Conservation (phyloP, 2,113 vertebrate genomes). For the Malurus alboscapulatus region DNA sequence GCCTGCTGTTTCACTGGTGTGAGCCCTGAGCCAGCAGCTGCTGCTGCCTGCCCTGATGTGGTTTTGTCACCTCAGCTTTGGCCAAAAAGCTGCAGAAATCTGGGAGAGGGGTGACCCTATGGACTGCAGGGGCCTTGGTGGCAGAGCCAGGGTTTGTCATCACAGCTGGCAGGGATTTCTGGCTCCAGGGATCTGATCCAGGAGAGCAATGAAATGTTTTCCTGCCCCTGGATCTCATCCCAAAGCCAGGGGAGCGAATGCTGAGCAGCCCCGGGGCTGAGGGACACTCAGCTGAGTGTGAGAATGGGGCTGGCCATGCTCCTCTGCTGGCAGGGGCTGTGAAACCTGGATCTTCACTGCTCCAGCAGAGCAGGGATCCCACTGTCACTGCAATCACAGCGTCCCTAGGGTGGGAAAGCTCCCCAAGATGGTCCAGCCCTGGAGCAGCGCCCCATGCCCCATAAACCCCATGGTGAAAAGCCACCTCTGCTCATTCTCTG, state of each 20-base stretch:
- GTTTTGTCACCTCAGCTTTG: background rate
- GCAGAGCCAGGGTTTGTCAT: background rate
- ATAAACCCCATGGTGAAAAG: fast-evolving
- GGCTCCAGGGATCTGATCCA: background rate
- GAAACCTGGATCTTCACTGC: background rate
- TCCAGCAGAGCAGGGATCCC: background rate
- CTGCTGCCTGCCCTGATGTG: background rate
- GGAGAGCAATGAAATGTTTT: background rate
- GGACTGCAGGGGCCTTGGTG: background rate
- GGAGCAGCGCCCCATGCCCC: background rate
- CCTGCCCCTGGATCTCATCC: background rate
- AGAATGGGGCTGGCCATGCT: background rate
- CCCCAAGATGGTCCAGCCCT: background rate
- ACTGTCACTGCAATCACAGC: background rate
- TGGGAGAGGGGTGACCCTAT: background rate
- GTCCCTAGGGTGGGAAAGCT: background rate
- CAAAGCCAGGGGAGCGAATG: background rate
- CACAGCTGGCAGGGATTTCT: background rate
- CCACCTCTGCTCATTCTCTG: fast-evolving
- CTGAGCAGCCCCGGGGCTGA: background rate
- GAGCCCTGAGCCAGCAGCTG: background rate
- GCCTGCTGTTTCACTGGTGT: background rate
- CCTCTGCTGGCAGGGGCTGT: background rate
- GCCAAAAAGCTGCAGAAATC: background rate
- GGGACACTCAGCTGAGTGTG: background rate